These are phyloP conservation scores for Dicranocentrus wangi DNA, from an alignment of 2,888 invertebrate species.

Conservation along the genomic window DNA sequence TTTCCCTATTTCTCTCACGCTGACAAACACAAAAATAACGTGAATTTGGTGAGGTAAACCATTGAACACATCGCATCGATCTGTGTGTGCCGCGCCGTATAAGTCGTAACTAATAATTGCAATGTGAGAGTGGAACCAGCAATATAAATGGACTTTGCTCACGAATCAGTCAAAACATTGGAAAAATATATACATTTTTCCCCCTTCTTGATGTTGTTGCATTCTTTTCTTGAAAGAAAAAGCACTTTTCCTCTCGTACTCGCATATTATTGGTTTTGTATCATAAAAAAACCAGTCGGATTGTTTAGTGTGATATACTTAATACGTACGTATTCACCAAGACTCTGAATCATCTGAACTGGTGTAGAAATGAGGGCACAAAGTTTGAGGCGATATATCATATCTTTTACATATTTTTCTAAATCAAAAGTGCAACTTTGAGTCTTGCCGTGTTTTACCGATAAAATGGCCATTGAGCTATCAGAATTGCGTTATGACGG, in stretches of 20 bases:
- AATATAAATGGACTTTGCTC: slow-evolving; percentile 30
- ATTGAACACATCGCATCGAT: not conserved
- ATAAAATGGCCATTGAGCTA: not conserved
- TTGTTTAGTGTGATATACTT: no score
- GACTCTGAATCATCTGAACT: slow-evolving; percentile 10
- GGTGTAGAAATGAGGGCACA: slow-evolving; percentile 39
- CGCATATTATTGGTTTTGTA: not conserved
- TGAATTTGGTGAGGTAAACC: not conserved
- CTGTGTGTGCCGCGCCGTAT: no score
- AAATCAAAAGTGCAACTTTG: slow-evolving; percentile 18
- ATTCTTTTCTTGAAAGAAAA: slow-evolving; percentile 28
- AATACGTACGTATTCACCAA: not conserved
- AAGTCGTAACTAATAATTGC: not conserved
- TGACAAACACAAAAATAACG: no score
- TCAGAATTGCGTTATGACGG: not conserved
- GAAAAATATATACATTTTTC: no score
- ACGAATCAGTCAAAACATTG: slow-evolving; percentile 20
- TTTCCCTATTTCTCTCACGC: no score
- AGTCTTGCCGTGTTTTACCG: no score
- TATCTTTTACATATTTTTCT: no score
- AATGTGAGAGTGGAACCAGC: slow-evolving; percentile 10
- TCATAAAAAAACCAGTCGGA: no score
- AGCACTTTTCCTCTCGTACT: slow-evolving; percentile 27
- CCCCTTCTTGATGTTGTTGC: no score
- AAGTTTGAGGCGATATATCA: slow-evolving; percentile 28